A percentile compares a stretch with the other conserved stretches of the same genome.
Evolutionary conservation across 2,113 vertebrate species (phyloP).

Genomic region (Rhabdornis inornatus): DNA sequence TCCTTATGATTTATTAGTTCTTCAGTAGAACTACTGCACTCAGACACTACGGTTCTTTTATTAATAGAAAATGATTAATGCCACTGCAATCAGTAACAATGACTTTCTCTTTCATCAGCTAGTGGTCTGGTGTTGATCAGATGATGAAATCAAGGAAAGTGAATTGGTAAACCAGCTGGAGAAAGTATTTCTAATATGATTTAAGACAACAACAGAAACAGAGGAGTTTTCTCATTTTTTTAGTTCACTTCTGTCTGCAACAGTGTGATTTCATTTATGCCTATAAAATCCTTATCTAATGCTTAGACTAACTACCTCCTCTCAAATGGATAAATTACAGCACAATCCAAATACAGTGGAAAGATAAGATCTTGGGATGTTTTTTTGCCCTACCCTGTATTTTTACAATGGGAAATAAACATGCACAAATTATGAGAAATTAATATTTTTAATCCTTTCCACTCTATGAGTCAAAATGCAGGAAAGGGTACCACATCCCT

Average conservation of each 20-base stretch:
- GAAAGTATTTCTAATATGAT: slow-evolving; percentile 25
- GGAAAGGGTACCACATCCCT: not conserved
- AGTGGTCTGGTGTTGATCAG: slow-evolving; percentile 33
- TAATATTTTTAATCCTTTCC: not conserved
- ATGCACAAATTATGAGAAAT: not conserved
- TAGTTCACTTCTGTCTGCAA: not conserved
- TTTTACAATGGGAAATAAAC: not conserved
- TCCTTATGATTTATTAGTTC: not conserved
- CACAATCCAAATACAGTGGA: not conserved
- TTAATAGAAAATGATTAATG: slow-evolving; percentile 21
- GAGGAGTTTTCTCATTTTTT: not conserved
- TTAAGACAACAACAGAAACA: slow-evolving; percentile 20
- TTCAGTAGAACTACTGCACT: not conserved
- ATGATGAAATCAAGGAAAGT: slow-evolving; percentile 41
- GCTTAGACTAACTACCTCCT: not conserved
- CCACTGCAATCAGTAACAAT: slow-evolving; percentile 2
- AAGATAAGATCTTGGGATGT: not conserved
- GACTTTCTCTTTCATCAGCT: slow-evolving; percentile 53
- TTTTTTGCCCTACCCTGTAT: not conserved
- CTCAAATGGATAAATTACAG: not conserved
- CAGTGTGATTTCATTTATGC: not conserved
- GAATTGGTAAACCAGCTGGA: slow-evolving; percentile 14
- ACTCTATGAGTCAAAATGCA: not conserved
- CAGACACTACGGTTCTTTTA: not conserved
- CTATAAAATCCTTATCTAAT: not conserved